These are phyloP conservation scores for Hirundo rustica DNA, from an alignment of 2,797 vertebrate species.

Conservation along the genomic window DNA sequence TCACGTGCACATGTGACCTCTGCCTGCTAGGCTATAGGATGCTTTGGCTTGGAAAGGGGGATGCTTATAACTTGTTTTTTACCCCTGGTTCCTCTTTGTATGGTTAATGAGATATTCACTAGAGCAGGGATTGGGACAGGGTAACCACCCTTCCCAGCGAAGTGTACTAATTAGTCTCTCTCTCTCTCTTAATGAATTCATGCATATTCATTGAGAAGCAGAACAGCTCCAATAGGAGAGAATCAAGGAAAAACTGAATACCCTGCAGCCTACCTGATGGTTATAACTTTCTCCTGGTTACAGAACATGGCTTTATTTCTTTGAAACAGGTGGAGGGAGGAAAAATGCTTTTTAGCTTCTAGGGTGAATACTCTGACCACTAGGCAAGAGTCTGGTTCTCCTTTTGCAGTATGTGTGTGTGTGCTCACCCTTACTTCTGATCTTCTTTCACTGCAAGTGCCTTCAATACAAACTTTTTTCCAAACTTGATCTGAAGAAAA, in stretches of 20 bases:
- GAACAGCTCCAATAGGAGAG: conserved; percentile 13
- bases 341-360: neutral
- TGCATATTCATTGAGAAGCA: conserved; percentile 44
- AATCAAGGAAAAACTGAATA: neutral
- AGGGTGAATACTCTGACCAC: neutral
- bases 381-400: neutral
- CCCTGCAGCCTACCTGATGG: neutral
- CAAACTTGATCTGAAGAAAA: neutral
- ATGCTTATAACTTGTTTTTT: neutral
- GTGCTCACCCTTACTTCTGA: neutral
- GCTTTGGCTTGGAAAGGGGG: neutral
- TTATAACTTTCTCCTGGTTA: neutral
- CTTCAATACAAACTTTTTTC: neutral
- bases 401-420: neutral
- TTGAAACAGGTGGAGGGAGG: neutral
- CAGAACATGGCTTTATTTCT: neutral
- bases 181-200: conserved; percentile 25
- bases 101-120: conserved; percentile 11
- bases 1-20: neutral
- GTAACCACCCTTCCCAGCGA: neutral
- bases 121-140: neutral
- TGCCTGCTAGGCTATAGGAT: neutral
- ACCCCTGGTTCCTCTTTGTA: neutral
- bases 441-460: neutral
- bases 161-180: conserved; percentile 30